A percentile compares a stretch with the other conserved stretches of the same genome.
phyloP scores from a whole-genome alignment of 2,888 invertebrate genomes.

The Drosophila hamatofila region DNA sequence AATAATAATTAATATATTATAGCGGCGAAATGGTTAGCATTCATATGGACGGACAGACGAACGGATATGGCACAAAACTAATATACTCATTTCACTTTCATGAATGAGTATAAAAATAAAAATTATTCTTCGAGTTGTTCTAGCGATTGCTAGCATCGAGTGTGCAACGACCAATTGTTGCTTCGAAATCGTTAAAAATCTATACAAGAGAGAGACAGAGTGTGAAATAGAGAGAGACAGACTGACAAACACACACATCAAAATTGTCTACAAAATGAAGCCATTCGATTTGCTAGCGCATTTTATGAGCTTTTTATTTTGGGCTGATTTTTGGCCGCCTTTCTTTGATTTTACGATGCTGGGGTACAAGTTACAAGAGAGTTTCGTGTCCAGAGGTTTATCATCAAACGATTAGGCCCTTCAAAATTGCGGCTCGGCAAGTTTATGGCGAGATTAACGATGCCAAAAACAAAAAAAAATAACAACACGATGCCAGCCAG shows the following conservation, averaged over 20 bases:
- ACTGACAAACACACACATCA: conserved; percentile 19
- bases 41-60: too few species aligned
- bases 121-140: conserved; percentile 59
- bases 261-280: conserved; percentile 61
- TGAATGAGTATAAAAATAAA: too few species aligned
- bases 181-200: conserved; percentile 73
- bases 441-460: conserved; percentile 71
- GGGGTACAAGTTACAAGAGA: conserved; percentile 49
- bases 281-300: conserved; percentile 53
- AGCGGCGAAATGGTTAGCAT: too few species aligned
- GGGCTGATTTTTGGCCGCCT: conserved; percentile 49
- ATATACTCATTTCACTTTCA: too few species aligned
- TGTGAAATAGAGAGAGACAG: background rate
- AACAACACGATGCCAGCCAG: conserved; percentile 34
- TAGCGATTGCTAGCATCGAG: conserved; percentile 47
- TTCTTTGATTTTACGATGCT: conserved; percentile 58
- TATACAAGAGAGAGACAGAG: conserved; percentile 14
- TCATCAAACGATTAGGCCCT: conserved; percentile 62
- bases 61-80: too few species aligned
- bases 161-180: conserved; percentile 61
- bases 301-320: conserved; percentile 57
- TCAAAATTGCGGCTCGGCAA: conserved; percentile 38
- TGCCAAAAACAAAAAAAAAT: conserved; percentile 51
- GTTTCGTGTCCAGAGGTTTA: conserved; percentile 45
- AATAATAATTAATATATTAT: too few species aligned